Evolutionary conservation across 2,113 vertebrate species (phyloP).

Genomic region (Micronycteris hirsuta): DNA sequence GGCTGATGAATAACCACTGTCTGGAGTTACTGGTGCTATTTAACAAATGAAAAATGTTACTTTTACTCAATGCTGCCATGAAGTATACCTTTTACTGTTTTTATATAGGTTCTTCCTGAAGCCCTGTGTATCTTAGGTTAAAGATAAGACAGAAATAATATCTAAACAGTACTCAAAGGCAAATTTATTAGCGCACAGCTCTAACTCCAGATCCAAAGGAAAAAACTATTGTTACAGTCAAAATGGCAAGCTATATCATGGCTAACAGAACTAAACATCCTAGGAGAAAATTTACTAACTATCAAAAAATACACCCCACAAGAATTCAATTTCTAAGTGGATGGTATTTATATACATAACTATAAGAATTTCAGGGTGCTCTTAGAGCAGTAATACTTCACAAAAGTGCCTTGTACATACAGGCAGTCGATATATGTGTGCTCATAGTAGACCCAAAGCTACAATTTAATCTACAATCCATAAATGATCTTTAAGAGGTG

Average conservation of each 20-base stretch:
- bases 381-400: not conserved
- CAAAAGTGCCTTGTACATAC: not conserved
- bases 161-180: slow-evolving; percentile 8
- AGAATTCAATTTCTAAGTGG: not conserved
- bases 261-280: not conserved
- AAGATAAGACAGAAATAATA: slow-evolving; percentile 14
- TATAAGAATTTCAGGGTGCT: not conserved
- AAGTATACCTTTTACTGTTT: slow-evolving; percentile 25
- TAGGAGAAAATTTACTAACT: not conserved
- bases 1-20: slow-evolving; percentile 91
- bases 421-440: not conserved
- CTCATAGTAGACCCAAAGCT: not conserved
- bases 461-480: not conserved
- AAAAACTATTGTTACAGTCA: not conserved
- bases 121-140: not conserved
- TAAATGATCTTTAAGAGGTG: not conserved
- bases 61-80: not conserved
- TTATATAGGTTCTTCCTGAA: slow-evolving; percentile 4
- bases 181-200: slow-evolving; percentile 19
- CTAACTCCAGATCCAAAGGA: slow-evolving; percentile 2
- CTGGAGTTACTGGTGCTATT: slow-evolving; percentile 91
- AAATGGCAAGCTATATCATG: not conserved
- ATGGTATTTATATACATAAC: not conserved
- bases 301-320: not conserved
- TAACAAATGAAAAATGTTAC: slow-evolving; percentile 63